A percentile compares a stretch with the other conserved stretches of the same genome.
These are phyloP conservation scores for Tolmerus cingulatus DNA, from an alignment of 2,888 invertebrate genomes.

Conservation along the genomic window DNA sequence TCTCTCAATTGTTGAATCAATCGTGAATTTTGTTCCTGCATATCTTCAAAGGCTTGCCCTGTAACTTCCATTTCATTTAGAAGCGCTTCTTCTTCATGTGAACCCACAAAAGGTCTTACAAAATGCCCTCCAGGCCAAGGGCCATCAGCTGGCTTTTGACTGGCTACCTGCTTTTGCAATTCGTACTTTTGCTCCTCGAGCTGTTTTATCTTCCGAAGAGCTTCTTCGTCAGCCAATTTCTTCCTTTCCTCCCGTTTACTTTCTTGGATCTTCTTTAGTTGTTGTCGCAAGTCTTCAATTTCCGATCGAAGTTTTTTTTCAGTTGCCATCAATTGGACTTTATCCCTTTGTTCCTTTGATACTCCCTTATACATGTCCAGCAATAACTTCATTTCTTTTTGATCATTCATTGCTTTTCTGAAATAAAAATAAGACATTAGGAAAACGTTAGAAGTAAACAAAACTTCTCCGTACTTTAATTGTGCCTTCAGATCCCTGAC, in stretches of 20 bases:
- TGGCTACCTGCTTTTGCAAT: conserved; percentile 88
- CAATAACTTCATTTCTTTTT: conserved; percentile 92
- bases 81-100: conserved; percentile 92
- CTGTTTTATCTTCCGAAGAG: conserved; percentile 90
- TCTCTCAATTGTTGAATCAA: conserved; percentile 94
- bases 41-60: conserved; percentile 98
- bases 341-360: conserved; percentile 94
- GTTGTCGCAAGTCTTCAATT: conserved; percentile 85
- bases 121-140: conserved; percentile 67
- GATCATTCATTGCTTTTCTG: conserved; percentile 91
- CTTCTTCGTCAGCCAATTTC: conserved; percentile 94
- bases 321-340: conserved; percentile 94
- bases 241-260: conserved; percentile 90
- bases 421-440: conserved; percentile 48
- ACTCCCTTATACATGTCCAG: conserved; percentile 98
- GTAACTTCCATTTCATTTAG: conserved; percentile 99
- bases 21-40: conserved; percentile 98
- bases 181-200: conserved; percentile 93
- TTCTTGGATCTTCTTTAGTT: conserved; percentile 88
- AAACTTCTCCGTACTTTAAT: conserved; percentile 73
- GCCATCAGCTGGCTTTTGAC: conserved; percentile 76
- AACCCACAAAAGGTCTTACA: conserved; percentile 75
- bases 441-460: background rate
- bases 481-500: conserved; percentile 83
- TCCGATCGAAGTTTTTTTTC: conserved; percentile 91